phyloP scores from a whole-genome alignment of 2,797 vertebrate species.

The Enteromius trimaculatus region DNA sequence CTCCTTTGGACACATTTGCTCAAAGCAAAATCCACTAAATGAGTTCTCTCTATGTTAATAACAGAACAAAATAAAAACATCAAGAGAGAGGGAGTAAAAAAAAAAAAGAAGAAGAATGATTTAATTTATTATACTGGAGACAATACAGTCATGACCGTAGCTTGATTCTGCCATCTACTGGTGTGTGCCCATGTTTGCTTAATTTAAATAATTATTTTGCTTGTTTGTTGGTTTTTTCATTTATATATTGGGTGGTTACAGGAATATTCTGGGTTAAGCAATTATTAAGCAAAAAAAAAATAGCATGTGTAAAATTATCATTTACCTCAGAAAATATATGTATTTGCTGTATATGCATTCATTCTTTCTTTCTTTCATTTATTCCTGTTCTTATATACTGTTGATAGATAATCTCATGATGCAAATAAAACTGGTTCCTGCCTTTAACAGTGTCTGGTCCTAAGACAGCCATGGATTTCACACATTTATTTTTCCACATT shows the following conservation, averaged over 20 bases:
- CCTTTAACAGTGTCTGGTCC: not conserved
- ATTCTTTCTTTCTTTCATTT: not conserved
- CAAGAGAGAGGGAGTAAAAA: not conserved
- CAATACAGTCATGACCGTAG: constrained; percentile 16
- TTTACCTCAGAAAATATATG: not conserved
- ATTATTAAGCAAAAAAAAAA: not conserved
- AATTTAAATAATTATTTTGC: not conserved
- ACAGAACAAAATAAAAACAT: not conserved
- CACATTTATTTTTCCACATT: constrained; percentile 40
- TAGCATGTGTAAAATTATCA: not conserved
- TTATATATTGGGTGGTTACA: not conserved
- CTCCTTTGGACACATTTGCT: not conserved
- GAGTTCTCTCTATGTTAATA: not conserved
- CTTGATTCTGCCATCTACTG: constrained; percentile 59
- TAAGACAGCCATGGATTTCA: not conserved
- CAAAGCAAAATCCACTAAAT: not conserved
- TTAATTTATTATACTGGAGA: not conserved
- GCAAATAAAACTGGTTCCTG: not conserved
- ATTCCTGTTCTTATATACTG: not conserved
- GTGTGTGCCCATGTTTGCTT: constrained; percentile 5
- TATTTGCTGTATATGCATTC: not conserved
- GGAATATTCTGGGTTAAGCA: not conserved
- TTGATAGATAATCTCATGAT: not conserved
- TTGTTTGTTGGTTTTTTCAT: not conserved
- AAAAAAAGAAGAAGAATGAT: not conserved